Evolutionary conservation across 30 jellyfish, hydroid and myxozoan species (phyloP).

Genomic region (Catostylus mosaicus): DNA sequence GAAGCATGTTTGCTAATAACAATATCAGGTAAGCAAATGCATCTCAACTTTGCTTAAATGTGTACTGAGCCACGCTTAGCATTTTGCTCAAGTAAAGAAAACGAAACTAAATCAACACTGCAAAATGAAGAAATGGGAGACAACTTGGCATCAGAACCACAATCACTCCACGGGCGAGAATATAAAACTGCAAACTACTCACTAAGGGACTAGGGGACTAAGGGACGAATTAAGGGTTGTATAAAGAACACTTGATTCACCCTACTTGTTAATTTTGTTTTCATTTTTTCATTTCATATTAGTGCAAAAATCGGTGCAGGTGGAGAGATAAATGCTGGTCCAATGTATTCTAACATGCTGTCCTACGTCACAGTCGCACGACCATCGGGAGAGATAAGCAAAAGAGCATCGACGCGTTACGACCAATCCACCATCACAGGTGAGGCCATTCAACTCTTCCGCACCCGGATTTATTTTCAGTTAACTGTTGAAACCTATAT

Average conservation of each 20-base stretch:
- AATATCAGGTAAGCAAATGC: conserved; percentile 57
- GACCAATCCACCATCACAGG: conserved; percentile 36
- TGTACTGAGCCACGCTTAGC: not conserved
- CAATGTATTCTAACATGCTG: conserved; percentile 43
- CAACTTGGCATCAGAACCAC: too few relatives aligned
- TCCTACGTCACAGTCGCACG: conserved; percentile 65
- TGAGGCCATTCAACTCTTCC: not conserved
- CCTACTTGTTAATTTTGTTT: too few relatives aligned
- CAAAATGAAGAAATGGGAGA: too few relatives aligned
- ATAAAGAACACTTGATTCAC: too few relatives aligned
- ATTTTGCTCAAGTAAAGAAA: too few relatives aligned
- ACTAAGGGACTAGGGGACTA: too few relatives aligned
- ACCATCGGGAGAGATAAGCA: conserved; percentile 60
- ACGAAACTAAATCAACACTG: too few relatives aligned
- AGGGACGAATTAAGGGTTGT: too few relatives aligned
- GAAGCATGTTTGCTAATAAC: conserved; percentile 78
- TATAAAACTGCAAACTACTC: too few relatives aligned
- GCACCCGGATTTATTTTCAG: too few relatives aligned
- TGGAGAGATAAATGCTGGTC: conserved; percentile 11
- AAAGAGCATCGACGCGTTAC: conserved; percentile 2
- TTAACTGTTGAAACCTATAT: too few relatives aligned
- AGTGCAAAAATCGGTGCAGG: conserved; percentile 34
- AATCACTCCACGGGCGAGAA: too few relatives aligned
- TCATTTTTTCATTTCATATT: not conserved
- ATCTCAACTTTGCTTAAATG: not conserved